Percentiles rank a stretch among this genome's conserved stretches.
Evolutionary conservation across 2,888 invertebrate genomes (phyloP).

Genomic region (Thelaira solivaga): DNA sequence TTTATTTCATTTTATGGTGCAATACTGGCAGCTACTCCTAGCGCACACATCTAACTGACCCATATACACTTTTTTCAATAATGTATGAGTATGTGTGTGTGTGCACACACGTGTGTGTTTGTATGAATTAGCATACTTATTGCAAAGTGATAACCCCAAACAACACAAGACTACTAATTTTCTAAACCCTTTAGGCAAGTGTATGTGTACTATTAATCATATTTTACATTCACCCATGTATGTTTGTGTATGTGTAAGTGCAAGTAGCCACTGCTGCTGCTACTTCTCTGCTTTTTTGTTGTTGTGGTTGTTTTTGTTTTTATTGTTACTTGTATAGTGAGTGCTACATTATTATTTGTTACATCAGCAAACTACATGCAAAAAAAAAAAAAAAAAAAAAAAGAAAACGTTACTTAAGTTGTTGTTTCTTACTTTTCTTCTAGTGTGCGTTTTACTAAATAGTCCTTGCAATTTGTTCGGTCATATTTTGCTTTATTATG

Average conservation of each 20-base stretch:
- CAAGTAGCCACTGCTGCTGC: constrained; percentile 5
- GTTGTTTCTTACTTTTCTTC: constrained; percentile 16
- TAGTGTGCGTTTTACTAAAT: constrained; percentile 19
- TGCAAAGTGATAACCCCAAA: constrained; percentile 48
- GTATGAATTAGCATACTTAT: constrained; percentile 49
- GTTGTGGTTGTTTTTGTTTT: background rate
- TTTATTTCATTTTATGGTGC: constrained; percentile 22
- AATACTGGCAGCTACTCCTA: background rate
- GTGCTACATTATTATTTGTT: constrained; percentile 21
- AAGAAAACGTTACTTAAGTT: constrained; percentile 35
- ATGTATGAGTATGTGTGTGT: background rate
- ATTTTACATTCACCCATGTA: background rate
- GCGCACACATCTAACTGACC: constrained; percentile 30
- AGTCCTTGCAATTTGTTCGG: background rate
- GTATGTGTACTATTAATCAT: background rate
- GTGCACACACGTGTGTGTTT: background rate
- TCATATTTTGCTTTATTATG: constrained; percentile 36
- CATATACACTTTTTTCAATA: constrained; percentile 41
- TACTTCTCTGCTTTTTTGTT: background rate
- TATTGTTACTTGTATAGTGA: no score
- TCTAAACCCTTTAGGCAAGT: constrained; percentile 6
- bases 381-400: no score
- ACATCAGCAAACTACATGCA: no score
- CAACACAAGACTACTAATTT: constrained; percentile 40
- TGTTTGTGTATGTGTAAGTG: background rate